Conservation (phyloP, 2,797 vertebrate species). For the Morus bassanus region DNA sequence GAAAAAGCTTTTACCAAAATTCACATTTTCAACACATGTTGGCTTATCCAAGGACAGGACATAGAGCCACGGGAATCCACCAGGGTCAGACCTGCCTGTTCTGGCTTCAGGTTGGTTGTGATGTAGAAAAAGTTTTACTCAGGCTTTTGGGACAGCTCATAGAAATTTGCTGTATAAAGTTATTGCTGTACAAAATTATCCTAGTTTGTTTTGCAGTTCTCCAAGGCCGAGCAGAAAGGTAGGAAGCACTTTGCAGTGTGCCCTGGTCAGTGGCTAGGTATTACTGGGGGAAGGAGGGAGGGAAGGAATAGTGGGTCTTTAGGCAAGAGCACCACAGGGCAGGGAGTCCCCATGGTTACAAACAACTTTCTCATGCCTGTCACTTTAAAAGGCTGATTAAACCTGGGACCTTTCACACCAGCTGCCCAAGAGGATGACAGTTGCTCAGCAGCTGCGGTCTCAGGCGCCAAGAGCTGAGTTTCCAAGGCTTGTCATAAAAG, state of each 20-base stretch:
- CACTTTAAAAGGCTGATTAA: not conserved
- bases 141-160: not conserved
- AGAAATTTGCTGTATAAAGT: not conserved
- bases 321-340: not conserved
- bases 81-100: not conserved
- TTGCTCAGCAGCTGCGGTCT: constrained; percentile 58
- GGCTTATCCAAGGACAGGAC: not conserved
- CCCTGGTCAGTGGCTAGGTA: not conserved
- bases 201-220: not conserved
- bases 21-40: not conserved
- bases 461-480: not conserved
- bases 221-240: not conserved
- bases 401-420: constrained; percentile 3
- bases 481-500: constrained; percentile 8
- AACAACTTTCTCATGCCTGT: not conserved
- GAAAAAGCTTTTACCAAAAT: not conserved
- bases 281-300: not conserved
- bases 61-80: rapidly evolving
- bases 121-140: not conserved
- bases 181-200: not conserved
- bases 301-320: not conserved
- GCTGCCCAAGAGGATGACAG: constrained; percentile 32
- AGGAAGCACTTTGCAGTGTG: not conserved
- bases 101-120: not conserved
- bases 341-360: not conserved